These are phyloP conservation scores for Halictus rubicundus DNA, from an alignment of 1,140 invertebrate genomes.

Conservation along the genomic window DNA sequence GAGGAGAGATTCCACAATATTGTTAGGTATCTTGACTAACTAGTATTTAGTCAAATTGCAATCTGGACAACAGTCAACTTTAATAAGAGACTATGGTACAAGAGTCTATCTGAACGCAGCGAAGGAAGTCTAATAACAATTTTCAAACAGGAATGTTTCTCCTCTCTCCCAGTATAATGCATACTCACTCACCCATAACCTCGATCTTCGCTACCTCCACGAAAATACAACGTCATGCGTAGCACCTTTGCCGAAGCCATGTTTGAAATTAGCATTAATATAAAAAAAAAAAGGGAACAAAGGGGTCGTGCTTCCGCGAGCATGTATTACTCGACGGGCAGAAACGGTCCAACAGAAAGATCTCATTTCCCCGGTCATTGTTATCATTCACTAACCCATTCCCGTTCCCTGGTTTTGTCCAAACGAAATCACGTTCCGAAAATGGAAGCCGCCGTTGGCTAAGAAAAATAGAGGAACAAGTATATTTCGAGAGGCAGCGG, in stretches of 20 bases:
- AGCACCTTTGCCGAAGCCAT: slow-evolving; percentile 60
- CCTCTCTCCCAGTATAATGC: background rate
- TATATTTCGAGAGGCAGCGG: too few species aligned
- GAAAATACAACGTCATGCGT: slow-evolving; percentile 16
- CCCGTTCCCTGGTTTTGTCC: background rate
- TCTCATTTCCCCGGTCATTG: slow-evolving; percentile 40
- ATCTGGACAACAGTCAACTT: too few species aligned
- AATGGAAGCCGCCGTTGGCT: background rate
- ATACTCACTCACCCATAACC: slow-evolving; percentile 26
- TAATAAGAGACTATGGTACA: too few species aligned
- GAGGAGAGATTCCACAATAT: too few species aligned
- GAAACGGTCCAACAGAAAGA: slow-evolving; percentile 1
- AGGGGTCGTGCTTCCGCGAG: slow-evolving; percentile 24
- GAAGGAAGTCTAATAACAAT: too few species aligned
- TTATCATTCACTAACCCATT: slow-evolving; percentile 14
- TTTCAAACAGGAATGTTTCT: too few species aligned
- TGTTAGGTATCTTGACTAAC: too few species aligned
- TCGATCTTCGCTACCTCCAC: slow-evolving; percentile 5
- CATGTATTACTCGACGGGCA: slow-evolving; percentile 11
- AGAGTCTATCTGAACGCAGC: too few species aligned
- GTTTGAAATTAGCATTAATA: slow-evolving; percentile 78
- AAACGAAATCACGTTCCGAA: slow-evolving; percentile 5
- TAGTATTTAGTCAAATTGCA: too few species aligned
- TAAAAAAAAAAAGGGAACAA: slow-evolving; percentile 65
- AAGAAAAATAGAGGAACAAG: background rate